Percentiles rank a stretch among this genome's conserved stretches.
phyloP scores from a whole-genome alignment of 1,140 invertebrate genomes.

The Zophobas atratus region DNA sequence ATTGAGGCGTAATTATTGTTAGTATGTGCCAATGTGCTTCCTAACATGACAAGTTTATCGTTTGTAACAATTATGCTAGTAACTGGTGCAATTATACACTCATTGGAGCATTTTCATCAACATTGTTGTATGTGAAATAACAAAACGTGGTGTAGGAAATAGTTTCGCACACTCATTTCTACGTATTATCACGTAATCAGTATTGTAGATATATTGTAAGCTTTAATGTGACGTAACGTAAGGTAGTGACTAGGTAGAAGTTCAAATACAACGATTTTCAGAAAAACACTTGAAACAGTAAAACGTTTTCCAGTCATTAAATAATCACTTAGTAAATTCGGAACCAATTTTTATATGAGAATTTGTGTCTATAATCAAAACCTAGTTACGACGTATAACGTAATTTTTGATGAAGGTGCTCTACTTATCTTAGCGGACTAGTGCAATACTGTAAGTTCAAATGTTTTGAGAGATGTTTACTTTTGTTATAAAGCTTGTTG shows the following conservation, averaged over 20 bases:
- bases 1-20: conserved; percentile 3
- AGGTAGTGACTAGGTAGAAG: too few relatives aligned
- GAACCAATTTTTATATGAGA: too few relatives aligned
- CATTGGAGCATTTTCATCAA: conserved; percentile 21
- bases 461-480: neutral
- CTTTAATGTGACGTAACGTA: too few relatives aligned
- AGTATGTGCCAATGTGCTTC: conserved; percentile 29
- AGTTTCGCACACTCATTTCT: neutral
- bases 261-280: too few relatives aligned
- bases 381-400: neutral
- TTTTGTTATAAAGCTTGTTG: conserved; percentile 15
- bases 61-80: conserved; percentile 6
- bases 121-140: neutral
- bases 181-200: neutral
- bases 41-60: conserved; percentile 24
- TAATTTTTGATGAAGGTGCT: conserved; percentile 23
- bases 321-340: too few relatives aligned
- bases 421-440: conserved; percentile 28
- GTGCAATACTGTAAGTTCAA: conserved; percentile 23
- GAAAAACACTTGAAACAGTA: too few relatives aligned
- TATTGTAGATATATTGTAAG: too few relatives aligned
- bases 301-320: too few relatives aligned
- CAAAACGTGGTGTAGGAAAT: neutral
- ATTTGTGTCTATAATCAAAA: too few relatives aligned
- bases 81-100: conserved; percentile 21